Percentiles rank a stretch among this genome's conserved stretches.
Evolutionary conservation across 2,113 vertebrate species (phyloP).

Genomic region (Dicerorhinus sumatrensis): DNA sequence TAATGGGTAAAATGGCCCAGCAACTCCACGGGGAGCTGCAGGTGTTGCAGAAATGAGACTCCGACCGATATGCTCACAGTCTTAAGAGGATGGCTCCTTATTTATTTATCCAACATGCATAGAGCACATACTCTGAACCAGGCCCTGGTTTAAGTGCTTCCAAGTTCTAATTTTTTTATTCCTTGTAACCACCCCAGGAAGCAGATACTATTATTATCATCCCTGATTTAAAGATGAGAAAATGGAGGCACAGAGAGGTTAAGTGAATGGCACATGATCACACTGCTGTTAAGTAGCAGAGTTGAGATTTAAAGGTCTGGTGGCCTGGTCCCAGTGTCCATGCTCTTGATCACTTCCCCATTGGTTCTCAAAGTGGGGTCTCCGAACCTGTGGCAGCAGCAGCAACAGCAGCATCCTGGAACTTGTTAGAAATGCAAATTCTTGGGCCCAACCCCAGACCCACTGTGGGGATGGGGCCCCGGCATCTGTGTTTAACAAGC

Average conservation of each 20-base stretch:
- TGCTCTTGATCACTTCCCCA: not conserved
- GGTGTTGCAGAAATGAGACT: not conserved
- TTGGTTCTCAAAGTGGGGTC: not conserved
- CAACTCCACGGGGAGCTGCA: not conserved
- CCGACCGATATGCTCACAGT: not conserved
- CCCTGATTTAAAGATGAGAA: not conserved
- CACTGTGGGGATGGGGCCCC: not conserved
- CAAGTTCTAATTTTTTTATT: not conserved
- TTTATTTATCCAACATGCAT: not conserved
- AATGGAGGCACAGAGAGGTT: not conserved
- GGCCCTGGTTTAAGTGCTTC: not conserved
- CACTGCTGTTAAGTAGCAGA: not conserved
- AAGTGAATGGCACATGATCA: not conserved
- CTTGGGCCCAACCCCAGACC: not conserved
- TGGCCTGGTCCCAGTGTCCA: not conserved
- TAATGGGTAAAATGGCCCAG: constrained; percentile 15
- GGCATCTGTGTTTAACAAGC: not conserved
- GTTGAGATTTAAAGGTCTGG: not conserved
- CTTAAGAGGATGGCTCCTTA: not conserved
- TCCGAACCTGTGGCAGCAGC: not conserved
- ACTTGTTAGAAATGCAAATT: not conserved
- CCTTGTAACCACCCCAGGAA: not conserved
- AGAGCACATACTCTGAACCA: not conserved
- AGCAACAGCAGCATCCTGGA: not conserved
- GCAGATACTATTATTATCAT: not conserved